Evolutionary conservation across 2,113 vertebrate species (phyloP).

Genomic region (Cairina moschata): DNA sequence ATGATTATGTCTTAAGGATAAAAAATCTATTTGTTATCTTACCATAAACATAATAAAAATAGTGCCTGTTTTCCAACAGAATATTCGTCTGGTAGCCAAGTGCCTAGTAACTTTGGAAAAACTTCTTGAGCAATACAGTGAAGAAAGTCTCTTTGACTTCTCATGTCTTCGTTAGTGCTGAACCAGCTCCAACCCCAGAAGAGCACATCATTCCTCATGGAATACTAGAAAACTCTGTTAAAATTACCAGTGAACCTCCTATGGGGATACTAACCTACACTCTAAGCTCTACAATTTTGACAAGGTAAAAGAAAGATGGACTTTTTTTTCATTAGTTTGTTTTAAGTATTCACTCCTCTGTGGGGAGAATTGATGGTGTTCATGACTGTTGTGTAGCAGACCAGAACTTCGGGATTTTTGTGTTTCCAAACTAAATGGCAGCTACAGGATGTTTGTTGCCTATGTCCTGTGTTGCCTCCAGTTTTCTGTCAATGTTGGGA

Average conservation of each 20-base stretch:
- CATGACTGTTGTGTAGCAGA: not conserved
- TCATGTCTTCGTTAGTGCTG: slow-evolving; percentile 82
- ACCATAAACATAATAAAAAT: not conserved
- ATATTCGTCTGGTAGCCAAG: slow-evolving; percentile 81
- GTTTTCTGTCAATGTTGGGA: not conserved
- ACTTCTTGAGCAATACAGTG: slow-evolving; percentile 74
- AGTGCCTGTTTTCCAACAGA: slow-evolving; percentile 65
- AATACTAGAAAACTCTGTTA: slow-evolving; percentile 83
- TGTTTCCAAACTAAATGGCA: not conserved
- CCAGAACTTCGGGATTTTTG: not conserved
- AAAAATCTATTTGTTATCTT: not conserved
- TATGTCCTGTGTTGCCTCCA: not conserved
- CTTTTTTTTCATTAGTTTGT: not conserved
- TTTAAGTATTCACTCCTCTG: not conserved
- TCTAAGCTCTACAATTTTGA: slow-evolving; percentile 81
- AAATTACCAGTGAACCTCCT: slow-evolving; percentile 84
- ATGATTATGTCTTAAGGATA: not conserved
- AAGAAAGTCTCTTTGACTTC: slow-evolving; percentile 76
- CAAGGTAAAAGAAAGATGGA: slow-evolving; percentile 70
- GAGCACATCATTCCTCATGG: slow-evolving; percentile 82
- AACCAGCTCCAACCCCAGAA: slow-evolving; percentile 73
- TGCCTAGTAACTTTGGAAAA: slow-evolving; percentile 82
- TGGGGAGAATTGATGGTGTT: not conserved
- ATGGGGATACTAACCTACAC: slow-evolving; percentile 83
- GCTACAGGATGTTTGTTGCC: not conserved